phyloP scores from a whole-genome alignment of 2,888 invertebrate species.

The Nemapogon koenigi region DNA sequence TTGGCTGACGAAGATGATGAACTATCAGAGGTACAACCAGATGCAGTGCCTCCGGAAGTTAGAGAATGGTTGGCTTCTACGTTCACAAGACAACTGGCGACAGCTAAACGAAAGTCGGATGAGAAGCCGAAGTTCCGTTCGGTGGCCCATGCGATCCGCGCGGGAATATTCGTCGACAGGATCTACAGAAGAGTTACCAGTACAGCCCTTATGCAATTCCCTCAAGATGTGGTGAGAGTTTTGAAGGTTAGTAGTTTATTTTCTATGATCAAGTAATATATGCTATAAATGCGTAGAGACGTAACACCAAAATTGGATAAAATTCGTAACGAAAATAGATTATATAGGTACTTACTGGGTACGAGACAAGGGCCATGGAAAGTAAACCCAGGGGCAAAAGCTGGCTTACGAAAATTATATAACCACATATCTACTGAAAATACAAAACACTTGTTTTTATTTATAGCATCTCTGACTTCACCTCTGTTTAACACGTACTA shows the following conservation, averaged over 20 bases:
- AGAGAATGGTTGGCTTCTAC: constrained; percentile 97
- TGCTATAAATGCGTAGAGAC: too few relatives aligned
- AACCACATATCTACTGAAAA: too few relatives aligned
- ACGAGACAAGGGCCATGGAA: too few relatives aligned
- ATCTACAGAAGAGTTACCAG: constrained; percentile 85
- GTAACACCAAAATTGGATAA: too few relatives aligned
- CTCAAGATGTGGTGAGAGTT: constrained; percentile 83
- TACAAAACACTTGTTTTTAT: too few relatives aligned
- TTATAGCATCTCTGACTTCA: too few relatives aligned
- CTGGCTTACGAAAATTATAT: too few relatives aligned
- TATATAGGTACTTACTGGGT: too few relatives aligned
- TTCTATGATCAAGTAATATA: too few relatives aligned
- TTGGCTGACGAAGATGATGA: constrained; percentile 94
- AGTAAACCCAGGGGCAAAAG: too few relatives aligned
- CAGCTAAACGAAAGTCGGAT: constrained; percentile 76
- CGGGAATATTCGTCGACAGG: constrained; percentile 95
- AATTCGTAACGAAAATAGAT: too few relatives aligned
- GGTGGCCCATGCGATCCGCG: constrained; percentile 95
- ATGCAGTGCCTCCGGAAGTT: constrained; percentile 95
- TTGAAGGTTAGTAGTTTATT: constrained; percentile 76
- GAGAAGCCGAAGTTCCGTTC: constrained; percentile 91
- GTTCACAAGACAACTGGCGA: constrained; percentile 88
- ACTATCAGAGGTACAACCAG: constrained; percentile 93
- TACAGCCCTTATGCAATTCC: constrained; percentile 85
- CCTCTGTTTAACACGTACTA: too few relatives aligned